Base-by-base conservation (phyloP, 2,113 vertebrate species). In the Chitala chitala region DNA sequence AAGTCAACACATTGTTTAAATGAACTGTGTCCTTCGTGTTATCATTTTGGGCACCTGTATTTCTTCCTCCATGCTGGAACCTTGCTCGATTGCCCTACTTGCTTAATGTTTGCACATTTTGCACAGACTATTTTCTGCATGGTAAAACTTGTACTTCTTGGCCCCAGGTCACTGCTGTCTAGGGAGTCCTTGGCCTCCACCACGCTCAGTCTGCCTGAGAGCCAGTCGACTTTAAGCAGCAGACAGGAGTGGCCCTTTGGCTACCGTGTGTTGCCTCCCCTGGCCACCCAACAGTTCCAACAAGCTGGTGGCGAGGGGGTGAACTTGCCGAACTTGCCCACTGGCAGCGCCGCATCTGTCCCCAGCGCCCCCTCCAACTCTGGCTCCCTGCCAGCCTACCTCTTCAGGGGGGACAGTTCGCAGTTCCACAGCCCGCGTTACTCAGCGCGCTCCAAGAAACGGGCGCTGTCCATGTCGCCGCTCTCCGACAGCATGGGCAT, bases 401-500 rank as follows among this genome's bases (percentile, higher is more conserved):
- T 95, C 69, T 86, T 94, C 66, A 82, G 88, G 36, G 87, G 88
- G 42, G 95, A 83, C 72, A 83, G 78, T 69, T 86, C 84, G 9
- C 72, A 80, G 73, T 87, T 85, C 44, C 82, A 84, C 15, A 92
- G 88, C 79, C 88, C 94, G 51, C 82, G 78, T 6, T 87, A 91
- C 75, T 90, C 92, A 0, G 74, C 87, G 1, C 85, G 76, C 6
- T 89, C 92, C 4, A 98, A 93, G 84, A 98, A 95, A 82, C 92
- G 93, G 82, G 88, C 92, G 0, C 87, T 96, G 0, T 94, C 94
- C 33, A 74, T 92, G 8, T 96, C 96, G 1, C 94, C 96, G 0
- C 76, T 98, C 58, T 96, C 95, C 0, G 95, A 98, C 0, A 85
- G 94, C 79, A 90, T 94, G 48, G 95, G 94, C n/a, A 88, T 93